Percentiles rank a stretch among this genome's conserved stretches.
Evolutionary conservation across 2,888 invertebrate species (phyloP).

Genomic region (Pardosa pseudoannulata): DNA sequence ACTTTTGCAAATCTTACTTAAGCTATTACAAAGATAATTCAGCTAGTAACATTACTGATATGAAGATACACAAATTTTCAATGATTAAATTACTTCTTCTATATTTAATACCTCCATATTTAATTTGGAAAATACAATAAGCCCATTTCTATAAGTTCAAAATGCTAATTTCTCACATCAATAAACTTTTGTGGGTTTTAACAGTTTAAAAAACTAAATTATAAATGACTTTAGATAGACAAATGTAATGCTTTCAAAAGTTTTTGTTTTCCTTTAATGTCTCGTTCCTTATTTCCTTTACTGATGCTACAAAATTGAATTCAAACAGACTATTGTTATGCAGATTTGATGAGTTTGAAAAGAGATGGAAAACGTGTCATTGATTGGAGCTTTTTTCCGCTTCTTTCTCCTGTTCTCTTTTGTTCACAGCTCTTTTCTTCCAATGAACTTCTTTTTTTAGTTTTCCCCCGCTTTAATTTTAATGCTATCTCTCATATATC

Average conservation of each 20-base stretch:
- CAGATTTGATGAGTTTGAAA: constrained; percentile 61
- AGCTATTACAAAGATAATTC: too few relatives aligned
- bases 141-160: too few relatives aligned
- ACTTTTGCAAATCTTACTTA: too few relatives aligned
- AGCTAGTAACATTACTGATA: too few relatives aligned
- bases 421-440: constrained; percentile 26
- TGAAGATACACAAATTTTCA: too few relatives aligned
- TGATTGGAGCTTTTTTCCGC: constrained; percentile 44
- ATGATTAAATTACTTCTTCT: too few relatives aligned
- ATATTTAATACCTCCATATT: too few relatives aligned
- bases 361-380: constrained; percentile 53
- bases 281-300: constrained; percentile 36
- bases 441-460: constrained; percentile 47
- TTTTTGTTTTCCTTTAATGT: constrained; percentile 51
- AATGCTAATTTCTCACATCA: background rate
- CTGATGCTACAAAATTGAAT: constrained; percentile 46
- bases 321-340: constrained; percentile 65
- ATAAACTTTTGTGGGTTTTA: background rate
- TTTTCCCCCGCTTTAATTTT: constrained; percentile 52
- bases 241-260: constrained; percentile 43
- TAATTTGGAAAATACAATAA: too few relatives aligned
- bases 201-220: constrained; percentile 26
- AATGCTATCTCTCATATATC: constrained; percentile 45
- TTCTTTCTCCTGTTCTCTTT: constrained; percentile 13
- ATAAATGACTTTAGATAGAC: constrained; percentile 10